Evolutionary conservation across 2,888 invertebrate species (phyloP).

Genomic region (Drepana falcataria): DNA sequence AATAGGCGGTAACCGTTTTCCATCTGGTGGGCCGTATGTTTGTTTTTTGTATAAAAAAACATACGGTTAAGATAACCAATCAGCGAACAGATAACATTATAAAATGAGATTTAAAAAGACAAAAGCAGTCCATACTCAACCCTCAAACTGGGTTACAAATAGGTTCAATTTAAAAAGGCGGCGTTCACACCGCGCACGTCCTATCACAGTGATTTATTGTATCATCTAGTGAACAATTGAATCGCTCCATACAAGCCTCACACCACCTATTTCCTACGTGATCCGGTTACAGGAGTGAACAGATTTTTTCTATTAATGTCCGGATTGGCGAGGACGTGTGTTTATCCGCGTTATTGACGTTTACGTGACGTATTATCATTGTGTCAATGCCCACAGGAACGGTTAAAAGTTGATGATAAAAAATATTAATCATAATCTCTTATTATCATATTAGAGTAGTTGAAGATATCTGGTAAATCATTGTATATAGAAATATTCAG

Average conservation of each 20-base stretch:
- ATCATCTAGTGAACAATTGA: conserved; percentile 56
- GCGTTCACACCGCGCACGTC: conserved; percentile 8
- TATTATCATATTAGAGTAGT: too few species aligned
- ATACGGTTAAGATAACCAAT: too few species aligned
- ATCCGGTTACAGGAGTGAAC: conserved; percentile 26
- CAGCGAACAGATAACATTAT: not conserved
- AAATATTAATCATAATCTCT: too few species aligned
- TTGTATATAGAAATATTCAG: too few species aligned
- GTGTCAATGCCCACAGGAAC: not conserved
- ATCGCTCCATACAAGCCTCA: conserved; percentile 49
- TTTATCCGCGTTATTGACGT: conserved; percentile 14
- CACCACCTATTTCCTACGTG: conserved; percentile 64
- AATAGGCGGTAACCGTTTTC: too few species aligned
- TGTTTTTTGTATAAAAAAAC: too few species aligned
- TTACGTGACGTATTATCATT: conserved; percentile 4
- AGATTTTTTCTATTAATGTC: conserved; percentile 26
- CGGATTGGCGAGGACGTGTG: conserved; percentile 25
- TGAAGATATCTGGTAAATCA: too few species aligned
- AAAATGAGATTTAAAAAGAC: not conserved
- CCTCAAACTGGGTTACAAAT: not conserved
- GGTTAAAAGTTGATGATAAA: too few species aligned
- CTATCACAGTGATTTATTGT: conserved; percentile 49
- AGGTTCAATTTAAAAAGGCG: not conserved
- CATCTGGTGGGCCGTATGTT: too few species aligned
- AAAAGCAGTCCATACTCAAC: not conserved